Percentiles rank a stretch among this genome's conserved stretches.
Conservation (phyloP, 2,888 invertebrate species). For the Cepaea hortensis region DNA sequence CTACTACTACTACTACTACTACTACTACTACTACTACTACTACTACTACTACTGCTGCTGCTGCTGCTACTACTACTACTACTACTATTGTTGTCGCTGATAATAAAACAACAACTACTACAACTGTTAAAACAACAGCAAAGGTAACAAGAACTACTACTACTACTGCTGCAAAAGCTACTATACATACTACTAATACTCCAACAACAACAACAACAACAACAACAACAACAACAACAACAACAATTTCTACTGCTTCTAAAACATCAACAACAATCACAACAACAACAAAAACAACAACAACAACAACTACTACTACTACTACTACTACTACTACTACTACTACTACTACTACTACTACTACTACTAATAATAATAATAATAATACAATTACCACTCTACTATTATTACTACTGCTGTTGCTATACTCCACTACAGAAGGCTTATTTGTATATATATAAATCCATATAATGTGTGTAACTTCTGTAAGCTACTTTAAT, state of each 20-base stretch:
- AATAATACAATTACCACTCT: slow-evolving; percentile 10
- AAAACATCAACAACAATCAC: background rate
- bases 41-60: background rate
- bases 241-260: background rate
- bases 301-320: background rate
- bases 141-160: background rate
- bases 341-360: slow-evolving; percentile 38
- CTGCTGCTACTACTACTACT: background rate
- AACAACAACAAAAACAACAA: background rate
- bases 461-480: too few species aligned
- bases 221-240: background rate
- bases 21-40: slow-evolving; percentile 11
- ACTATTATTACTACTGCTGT: too few species aligned
- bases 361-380: slow-evolving; percentile 12
- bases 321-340: slow-evolving; percentile 33
- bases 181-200: background rate
- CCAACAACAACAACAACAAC: background rate
- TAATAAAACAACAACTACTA: background rate
- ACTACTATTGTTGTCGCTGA: background rate
- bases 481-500: too few species aligned
- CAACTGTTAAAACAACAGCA: background rate
- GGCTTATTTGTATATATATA: too few species aligned
- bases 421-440: too few species aligned
- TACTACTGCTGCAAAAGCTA: background rate
- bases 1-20: background rate